Percentiles rank a stretch among this genome's conserved stretches.
phyloP scores from a whole-genome alignment of 92 coral and sea anemone genomes.

The Zoanthus sociatus region DNA sequence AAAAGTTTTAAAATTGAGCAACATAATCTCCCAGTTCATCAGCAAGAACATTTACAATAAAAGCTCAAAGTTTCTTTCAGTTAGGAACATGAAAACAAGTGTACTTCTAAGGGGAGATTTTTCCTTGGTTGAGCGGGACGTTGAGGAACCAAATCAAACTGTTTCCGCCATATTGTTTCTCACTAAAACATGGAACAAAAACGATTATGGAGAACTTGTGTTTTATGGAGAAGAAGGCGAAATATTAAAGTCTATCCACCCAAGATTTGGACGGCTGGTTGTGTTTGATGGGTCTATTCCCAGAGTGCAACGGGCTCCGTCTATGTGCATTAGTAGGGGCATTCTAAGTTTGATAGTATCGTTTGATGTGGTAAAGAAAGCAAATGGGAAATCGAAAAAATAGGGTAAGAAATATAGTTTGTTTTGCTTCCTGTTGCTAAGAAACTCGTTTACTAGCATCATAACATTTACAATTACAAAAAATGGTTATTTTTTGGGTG shows the following conservation, averaged over 20 bases:
- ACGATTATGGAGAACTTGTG: conserved; percentile 25
- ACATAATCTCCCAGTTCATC: neutral
- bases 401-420: neutral
- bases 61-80: neutral
- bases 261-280: conserved; percentile 9
- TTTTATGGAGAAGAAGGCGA: conserved; percentile 10
- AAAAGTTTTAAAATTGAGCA: neutral
- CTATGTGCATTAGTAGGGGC: neutral
- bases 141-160: neutral
- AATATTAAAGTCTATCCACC: conserved; percentile 13
- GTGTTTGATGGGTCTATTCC: conserved; percentile 29
- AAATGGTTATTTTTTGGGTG: too few relatives aligned
- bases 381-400: neutral
- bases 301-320: conserved; percentile 34
- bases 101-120: conserved; percentile 21
- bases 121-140: neutral
- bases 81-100: neutral
- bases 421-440: too few relatives aligned
- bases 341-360: neutral
- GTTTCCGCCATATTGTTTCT: conserved; percentile 19
- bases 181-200: conserved; percentile 16
- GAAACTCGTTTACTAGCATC: too few relatives aligned
- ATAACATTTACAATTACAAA: too few relatives aligned
- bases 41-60: neutral
- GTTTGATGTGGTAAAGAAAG: neutral